Evolutionary conservation across 1,140 invertebrate genomes (phyloP), one percentile per base, ranked within the genome.

Genomic region (Alviniconcha marisindica): DNA sequence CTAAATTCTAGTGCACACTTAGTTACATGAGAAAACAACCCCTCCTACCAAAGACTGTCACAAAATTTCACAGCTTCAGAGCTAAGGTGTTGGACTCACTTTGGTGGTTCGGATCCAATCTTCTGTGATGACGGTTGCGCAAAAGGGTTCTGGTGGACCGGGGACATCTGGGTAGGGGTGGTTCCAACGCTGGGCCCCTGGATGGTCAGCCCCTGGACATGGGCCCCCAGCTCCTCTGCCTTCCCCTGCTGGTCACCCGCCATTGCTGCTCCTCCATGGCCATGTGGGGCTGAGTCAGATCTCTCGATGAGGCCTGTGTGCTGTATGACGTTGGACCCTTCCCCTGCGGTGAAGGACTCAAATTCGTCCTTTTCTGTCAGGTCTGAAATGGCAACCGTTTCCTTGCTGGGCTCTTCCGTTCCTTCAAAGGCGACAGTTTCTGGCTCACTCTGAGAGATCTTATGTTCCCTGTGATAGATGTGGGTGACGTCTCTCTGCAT

Each of bases 311-410:
- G 38, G 2, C 66, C 48, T 33, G 44, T 15, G 31, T 51, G 71
- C 28, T 69, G 44, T 18, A 54, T 73, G n/a, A 51, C n/a, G 0
- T 54, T 36, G 18, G 28, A 40, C 28, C 73, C 76, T 44, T 85
- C 85, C 73, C 90, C 89, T 24, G 90, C 89, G 31, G 89, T 90
- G 73, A 92, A 90, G 4, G 90, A 90, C 87, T 91, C 91, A 90
- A 92, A 90, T 73, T 89, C 87, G 60, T 90, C 89, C 38, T 89
- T 88, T 31, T 91, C 89, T 24, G 90, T 86, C 7, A 86, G 56
- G 71, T 86, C 85, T 71, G 86, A 76, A 18, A 73, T 73, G 10
- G 60, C 42, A n/a, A 24, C 14, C 4, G 48, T 31, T 14, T 82
- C 66, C 60, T n/a, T 38, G n/a, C 48, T 36, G 60, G 82, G 69